Conservation (phyloP, 30 jellyfish, hydroid and myxozoan species). For the Turritopsis dohrnii region DNA sequence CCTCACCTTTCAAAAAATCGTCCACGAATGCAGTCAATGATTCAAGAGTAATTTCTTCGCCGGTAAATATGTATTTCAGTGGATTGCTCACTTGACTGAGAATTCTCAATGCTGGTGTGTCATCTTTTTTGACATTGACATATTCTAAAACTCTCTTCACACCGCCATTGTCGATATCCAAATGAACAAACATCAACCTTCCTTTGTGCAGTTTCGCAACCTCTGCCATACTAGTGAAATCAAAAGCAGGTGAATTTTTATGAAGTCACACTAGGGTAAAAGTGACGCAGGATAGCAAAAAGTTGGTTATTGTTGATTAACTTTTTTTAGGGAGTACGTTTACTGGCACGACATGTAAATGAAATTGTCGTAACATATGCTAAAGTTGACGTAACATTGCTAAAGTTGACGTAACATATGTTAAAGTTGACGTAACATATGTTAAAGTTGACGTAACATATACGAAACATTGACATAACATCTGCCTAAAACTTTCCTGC, state of each 20-base stretch:
- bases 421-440: no score
- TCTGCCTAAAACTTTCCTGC: no score
- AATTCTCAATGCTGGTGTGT: conserved; percentile 80
- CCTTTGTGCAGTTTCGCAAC: conserved; percentile 85
- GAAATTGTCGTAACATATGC: no score
- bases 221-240: conserved; percentile 39
- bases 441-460: no score
- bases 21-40: conserved; percentile 54
- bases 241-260: no score
- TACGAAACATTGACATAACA: no score
- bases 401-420: no score
- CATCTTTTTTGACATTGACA: conserved; percentile 75
- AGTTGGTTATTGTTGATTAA: no score
- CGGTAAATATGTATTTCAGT: conserved; percentile 72
- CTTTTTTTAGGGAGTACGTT: no score
- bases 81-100: conserved; percentile 65
- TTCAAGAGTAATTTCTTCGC: conserved; percentile 55
- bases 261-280: neutral
- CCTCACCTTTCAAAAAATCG: conserved; percentile 42
- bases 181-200: conserved; percentile 73
- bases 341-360: no score
- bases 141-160: conserved; percentile 79
- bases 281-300: no score
- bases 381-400: no score
- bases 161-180: conserved; percentile 82